Base-by-base conservation (phyloP, 1,140 invertebrate genomes). In the Nasonia longicornis region DNA sequence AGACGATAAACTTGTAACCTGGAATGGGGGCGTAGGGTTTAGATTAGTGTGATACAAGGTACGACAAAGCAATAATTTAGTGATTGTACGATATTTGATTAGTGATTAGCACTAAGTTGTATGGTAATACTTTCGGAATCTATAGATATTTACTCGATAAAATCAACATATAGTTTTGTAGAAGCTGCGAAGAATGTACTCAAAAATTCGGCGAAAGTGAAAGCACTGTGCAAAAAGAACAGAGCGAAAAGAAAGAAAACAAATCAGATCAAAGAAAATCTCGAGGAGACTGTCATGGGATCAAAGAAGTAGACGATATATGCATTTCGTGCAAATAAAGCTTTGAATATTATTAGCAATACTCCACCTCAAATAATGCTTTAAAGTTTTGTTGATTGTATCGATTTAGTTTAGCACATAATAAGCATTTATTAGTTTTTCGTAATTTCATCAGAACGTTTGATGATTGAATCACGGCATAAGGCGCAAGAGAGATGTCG, bases 31-130 rank as follows among this genome's bases (percentile, higher is more conserved):
- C 35, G 20, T 90, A 90, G 86, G 75, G 75, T 88, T 86, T 89
- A 90, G 87, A 89, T 89, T 90, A 91, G 90, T 89, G 89, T 90
- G 89, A 90, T 91, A 91, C 87, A 88, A 90, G 87, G 87, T 90
- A 90, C 87, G 87, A 87, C 87, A 90, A 90, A 91, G 90, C 90
- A 91, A 91, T 91, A 90, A 90, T 88, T 90, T 90, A 91, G 89
- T 90, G 89, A 90, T 90, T 91, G 88, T 90, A 90, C 85, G 85
- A 90, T 89, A 91, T 87, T 89, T 87, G 85, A 90, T 87, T 91
- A 90, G 88, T 82, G 83, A 86, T 86, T 89, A 89, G 85, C 83
- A 82, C 83, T 88, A 89, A 89, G 85, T 89, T 89, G 16, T 86
- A 82, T 73, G 85, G 85, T 85, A 86, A 87, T 88, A 87, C 85